Base-by-base conservation (phyloP, 2,113 vertebrate species). In the Kryptolebias marmoratus region DNA sequence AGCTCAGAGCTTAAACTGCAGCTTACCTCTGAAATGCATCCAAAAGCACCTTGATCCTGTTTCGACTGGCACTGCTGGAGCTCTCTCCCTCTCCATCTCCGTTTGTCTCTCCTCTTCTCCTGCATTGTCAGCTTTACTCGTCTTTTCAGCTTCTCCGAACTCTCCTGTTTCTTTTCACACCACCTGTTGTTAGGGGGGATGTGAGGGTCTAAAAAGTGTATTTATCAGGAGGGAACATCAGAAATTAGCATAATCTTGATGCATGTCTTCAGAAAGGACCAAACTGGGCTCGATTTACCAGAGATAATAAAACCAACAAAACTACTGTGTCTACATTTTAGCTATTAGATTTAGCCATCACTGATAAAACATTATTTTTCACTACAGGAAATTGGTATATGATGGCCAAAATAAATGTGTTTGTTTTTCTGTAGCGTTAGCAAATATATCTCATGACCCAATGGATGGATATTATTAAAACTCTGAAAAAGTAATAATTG, bases 41-140 rank as follows among this genome's bases (percentile, higher is more conserved):
- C 91, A 90, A 90, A 87, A 89, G 32, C 86, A 86, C 77, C 82
- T 84, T 89, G 84, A 89, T 89, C 88, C 86, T 80, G 81, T 83
- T 80, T 81, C 49, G 56, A 54, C 79, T 82, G 82, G 76, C 86
- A 63, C 75, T 75, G 86, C 62, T 71, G 64, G 81, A 74, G 79
- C 75, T 75, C 78, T 68, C 45, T 50, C 56, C 44, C 53, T 53
- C 55, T 52, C 63, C 55, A 53, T 49, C 61, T 45, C 57, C 54
- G 58, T 69, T 71, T 79, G 39, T 69, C 53, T 74, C 30, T 50
- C 50, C 45, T 64, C 55, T 58, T 58, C 77, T 62, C 62, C 58
- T 69, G 45, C 77, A 53, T 86, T 78, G 75, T 84, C 81, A 84
- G 69, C 48, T 73, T 75, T 74, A 48, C 65, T 82, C 76, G 77